phyloP scores from a whole-genome alignment of 2,888 invertebrate genomes.

The Chloromyia formosa region DNA sequence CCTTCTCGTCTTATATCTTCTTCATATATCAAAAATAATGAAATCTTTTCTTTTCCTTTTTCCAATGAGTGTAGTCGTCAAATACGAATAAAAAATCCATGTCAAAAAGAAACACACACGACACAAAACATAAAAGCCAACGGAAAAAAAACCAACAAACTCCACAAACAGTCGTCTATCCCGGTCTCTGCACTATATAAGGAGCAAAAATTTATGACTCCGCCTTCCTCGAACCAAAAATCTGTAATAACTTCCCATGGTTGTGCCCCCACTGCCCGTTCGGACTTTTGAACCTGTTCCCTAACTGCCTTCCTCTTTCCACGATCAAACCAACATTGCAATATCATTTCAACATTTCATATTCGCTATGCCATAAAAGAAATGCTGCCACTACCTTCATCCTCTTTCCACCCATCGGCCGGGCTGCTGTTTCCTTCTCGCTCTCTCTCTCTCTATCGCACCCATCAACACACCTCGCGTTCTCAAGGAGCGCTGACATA shows the following conservation, averaged over 20 bases:
- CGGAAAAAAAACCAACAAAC: neutral
- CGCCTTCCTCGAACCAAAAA: constrained; percentile 45
- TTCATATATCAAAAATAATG: constrained; percentile 38
- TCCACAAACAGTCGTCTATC: constrained; percentile 24
- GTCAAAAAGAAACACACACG: no score
- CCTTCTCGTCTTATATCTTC: constrained; percentile 20
- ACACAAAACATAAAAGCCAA: constrained; percentile 11
- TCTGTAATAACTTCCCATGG: constrained; percentile 39
- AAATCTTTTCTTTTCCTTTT: constrained; percentile 28
- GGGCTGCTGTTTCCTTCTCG: constrained; percentile 2
- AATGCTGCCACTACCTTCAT: constrained; percentile 13
- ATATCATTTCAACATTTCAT: constrained; percentile 43
- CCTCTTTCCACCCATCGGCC: neutral
- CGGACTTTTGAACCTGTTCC: constrained; percentile 10
- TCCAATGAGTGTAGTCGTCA: neutral
- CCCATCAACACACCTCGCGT: constrained; percentile 26
- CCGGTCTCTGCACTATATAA: constrained; percentile 35
- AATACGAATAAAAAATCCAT: constrained; percentile 13
- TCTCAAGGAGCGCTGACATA: neutral
- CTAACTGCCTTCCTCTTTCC: no score
- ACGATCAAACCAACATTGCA: constrained; percentile 18
- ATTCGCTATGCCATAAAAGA: constrained; percentile 44
- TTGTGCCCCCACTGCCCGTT: constrained; percentile 15
- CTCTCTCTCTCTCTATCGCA: constrained; percentile 8
- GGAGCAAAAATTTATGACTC: constrained; percentile 51